A percentile compares a stretch with the other conserved stretches of the same genome.
These are phyloP conservation scores for Carduelis carduelis DNA, from an alignment of 2,797 vertebrate species.

Conservation along the genomic window DNA sequence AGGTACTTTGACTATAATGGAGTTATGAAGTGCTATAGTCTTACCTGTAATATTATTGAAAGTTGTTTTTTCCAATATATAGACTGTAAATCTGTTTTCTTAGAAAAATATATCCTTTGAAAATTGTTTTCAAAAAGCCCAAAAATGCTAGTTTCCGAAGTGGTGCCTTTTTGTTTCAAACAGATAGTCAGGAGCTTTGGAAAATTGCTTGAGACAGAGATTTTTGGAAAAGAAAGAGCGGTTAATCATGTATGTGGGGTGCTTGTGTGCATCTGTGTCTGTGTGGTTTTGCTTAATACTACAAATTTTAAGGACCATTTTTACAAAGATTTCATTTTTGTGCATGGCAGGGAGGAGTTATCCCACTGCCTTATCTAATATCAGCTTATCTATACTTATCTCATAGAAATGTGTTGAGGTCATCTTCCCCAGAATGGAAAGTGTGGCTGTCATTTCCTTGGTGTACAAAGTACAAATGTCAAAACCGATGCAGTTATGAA, in stretches of 20 bases:
- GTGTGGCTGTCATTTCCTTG: neutral
- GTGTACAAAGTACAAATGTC: neutral
- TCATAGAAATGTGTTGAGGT: conserved; percentile 1
- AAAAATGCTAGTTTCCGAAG: neutral
- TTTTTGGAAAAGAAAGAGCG: neutral
- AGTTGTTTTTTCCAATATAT: neutral
- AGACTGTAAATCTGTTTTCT: neutral
- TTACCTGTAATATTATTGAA: neutral
- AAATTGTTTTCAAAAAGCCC: neutral
- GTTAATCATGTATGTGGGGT: neutral
- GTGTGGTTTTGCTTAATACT: neutral
- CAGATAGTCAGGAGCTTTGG: neutral
- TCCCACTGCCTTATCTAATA: conserved; percentile 15
- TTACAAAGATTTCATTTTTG: neutral
- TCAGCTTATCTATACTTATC: neutral
- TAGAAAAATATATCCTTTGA: neutral
- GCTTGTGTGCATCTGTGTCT: neutral
- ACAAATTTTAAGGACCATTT: neutral
- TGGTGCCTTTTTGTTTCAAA: neutral
- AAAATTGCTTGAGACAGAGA: neutral
- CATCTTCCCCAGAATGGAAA: neutral
- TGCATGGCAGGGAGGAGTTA: conserved; percentile 27
- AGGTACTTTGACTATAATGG: neutral
- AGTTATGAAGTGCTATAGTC: neutral
- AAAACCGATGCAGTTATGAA: neutral